A percentile compares a stretch with the other conserved stretches of the same genome.
These are phyloP conservation scores for Malurus leucopterus DNA, from an alignment of 2,797 vertebrate genomes.

Conservation along the genomic window DNA sequence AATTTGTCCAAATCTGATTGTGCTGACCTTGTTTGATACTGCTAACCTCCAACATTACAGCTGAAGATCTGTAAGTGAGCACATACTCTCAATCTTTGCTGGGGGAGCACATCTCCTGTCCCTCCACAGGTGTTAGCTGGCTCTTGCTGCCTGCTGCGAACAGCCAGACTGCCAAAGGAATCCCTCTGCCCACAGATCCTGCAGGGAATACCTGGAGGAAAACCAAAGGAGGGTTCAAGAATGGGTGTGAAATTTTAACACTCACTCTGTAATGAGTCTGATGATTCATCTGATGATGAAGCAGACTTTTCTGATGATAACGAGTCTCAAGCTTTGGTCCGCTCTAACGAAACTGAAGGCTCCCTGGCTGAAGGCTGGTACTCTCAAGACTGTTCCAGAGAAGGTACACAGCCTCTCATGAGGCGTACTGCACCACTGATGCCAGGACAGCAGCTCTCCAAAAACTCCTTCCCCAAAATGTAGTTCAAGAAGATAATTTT, in stretches of 20 bases:
- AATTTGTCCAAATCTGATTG: neutral
- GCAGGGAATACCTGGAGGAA: neutral
- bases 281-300: too few species aligned
- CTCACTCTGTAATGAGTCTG: neutral
- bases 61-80: neutral
- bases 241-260: neutral
- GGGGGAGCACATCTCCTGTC: neutral
- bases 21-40: neutral
- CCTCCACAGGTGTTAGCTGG: neutral
- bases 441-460: neutral
- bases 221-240: neutral
- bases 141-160: neutral
- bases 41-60: neutral
- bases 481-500: neutral
- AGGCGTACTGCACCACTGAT: neutral
- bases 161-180: neutral
- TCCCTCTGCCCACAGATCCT: neutral
- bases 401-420: neutral
- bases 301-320: neutral
- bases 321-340: neutral
- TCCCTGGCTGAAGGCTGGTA: neutral
- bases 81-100: rapidly evolving
- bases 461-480: neutral
- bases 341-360: rapidly evolving
- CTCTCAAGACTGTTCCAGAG: neutral